phyloP scores from a whole-genome alignment of 2,113 vertebrate genomes.

The Corvus hawaiiensis region DNA sequence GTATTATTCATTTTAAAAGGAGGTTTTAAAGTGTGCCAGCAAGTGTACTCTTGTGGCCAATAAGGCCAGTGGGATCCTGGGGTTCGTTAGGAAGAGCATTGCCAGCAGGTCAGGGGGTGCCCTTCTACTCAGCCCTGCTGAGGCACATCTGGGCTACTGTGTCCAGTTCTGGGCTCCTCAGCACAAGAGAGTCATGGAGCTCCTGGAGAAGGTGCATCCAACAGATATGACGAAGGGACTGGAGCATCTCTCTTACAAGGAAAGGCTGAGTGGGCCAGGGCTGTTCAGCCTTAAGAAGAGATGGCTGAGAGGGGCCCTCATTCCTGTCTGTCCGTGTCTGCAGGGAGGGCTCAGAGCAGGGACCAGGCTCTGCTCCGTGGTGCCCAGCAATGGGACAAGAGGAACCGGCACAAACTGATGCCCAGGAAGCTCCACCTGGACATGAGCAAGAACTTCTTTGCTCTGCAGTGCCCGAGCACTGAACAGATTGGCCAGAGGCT shows the following conservation, averaged over 20 bases:
- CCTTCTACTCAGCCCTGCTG: neutral
- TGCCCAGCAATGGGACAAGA: neutral
- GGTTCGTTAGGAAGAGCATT: neutral
- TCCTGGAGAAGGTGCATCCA: neutral
- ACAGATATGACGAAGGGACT: too few species aligned
- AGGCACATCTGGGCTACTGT: neutral
- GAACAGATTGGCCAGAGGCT: neutral
- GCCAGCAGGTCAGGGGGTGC: neutral
- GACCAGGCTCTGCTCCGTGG: neutral
- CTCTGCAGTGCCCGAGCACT: neutral
- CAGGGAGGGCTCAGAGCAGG: neutral
- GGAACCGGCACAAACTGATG: neutral
- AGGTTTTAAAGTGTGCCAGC: neutral
- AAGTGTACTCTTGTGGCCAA: neutral
- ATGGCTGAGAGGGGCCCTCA: neutral
- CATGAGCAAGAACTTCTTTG: neutral
- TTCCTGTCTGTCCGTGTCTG: neutral
- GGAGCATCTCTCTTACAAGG: neutral
- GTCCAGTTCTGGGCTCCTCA: neutral
- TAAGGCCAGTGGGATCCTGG: neutral
- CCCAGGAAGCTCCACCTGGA: neutral
- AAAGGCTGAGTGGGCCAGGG: neutral
- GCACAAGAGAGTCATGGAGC: neutral
- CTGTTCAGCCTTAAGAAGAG: neutral
- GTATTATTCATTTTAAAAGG: accelerated